phyloP scores from a whole-genome alignment of 2,888 invertebrate genomes.

The Nomada lathburiana region DNA sequence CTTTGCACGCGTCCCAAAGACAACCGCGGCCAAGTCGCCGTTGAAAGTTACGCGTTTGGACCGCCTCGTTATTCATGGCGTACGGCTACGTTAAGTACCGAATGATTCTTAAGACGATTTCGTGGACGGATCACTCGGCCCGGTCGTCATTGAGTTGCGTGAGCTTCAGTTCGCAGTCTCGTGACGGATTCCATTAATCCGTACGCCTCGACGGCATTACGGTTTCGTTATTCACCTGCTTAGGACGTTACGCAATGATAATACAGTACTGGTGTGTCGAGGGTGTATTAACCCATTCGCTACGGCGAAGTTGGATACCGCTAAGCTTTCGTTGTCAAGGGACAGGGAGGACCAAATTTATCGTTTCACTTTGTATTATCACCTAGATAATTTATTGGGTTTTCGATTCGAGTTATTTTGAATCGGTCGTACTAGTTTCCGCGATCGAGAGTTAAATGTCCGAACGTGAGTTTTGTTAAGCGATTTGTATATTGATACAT shows the following conservation, averaged over 20 bases:
- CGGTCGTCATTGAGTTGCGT: too few relatives aligned
- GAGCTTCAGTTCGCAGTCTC: neutral
- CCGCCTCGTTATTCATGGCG: constrained; percentile 61
- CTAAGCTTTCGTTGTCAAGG: too few relatives aligned
- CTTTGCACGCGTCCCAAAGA: constrained; percentile 57
- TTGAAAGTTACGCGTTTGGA: constrained; percentile 48
- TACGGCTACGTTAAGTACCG: constrained; percentile 52
- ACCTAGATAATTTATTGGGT: too few relatives aligned
- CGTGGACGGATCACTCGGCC: constrained; percentile 4
- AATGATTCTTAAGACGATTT: constrained; percentile 52
- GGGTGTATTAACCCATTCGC: neutral
- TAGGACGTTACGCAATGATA: neutral
- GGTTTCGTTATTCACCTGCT: constrained; percentile 4
- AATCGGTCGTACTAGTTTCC: too few relatives aligned
- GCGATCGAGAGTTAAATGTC: too few relatives aligned
- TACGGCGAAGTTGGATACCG: neutral
- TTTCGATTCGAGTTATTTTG: too few relatives aligned
- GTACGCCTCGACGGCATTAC: constrained; percentile 13
- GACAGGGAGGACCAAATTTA: neutral
- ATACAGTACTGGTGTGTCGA: constrained; percentile 4
- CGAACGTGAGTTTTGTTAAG: too few relatives aligned
- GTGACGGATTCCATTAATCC: neutral
- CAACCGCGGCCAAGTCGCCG: constrained; percentile 34
- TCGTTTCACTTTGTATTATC: neutral
- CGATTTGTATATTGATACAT: too few relatives aligned